A percentile compares a stretch with the other conserved stretches of the same genome.
Evolutionary conservation across 2,797 vertebrate genomes (phyloP).

Genomic region (Myripristis jacobus): DNA sequence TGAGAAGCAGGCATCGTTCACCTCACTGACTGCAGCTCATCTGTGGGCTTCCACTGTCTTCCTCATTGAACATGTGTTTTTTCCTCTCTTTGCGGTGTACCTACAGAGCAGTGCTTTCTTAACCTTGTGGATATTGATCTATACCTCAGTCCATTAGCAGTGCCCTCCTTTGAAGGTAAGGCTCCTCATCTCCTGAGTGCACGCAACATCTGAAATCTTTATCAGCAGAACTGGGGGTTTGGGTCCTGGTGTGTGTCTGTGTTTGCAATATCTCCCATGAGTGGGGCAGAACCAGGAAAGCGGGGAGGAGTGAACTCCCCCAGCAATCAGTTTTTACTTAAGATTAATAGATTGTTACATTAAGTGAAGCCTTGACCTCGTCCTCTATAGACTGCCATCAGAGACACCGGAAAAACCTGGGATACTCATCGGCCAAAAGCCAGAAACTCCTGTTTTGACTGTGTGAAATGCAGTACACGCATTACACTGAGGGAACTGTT

Average conservation of each 20-base stretch:
- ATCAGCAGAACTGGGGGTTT: conserved; percentile 67
- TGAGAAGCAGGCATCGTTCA: conserved; percentile 56
- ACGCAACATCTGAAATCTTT: conserved; percentile 84
- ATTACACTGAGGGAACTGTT: conserved; percentile 39
- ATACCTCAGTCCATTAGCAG: conserved; percentile 49
- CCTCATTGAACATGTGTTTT: conserved; percentile 73
- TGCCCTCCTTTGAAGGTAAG: conserved; percentile 61
- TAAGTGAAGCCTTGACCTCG: conserved; percentile 63
- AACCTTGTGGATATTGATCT: conserved; percentile 69
- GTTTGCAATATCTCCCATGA: conserved; percentile 66
- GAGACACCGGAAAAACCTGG: conserved; percentile 77
- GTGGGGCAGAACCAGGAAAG: conserved; percentile 72
- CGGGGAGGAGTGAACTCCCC: conserved; percentile 61
- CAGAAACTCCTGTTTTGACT: conserved; percentile 70
- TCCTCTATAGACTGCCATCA: conserved; percentile 54
- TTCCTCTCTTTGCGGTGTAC: conserved; percentile 38
- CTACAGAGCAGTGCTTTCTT: conserved; percentile 51
- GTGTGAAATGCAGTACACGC: conserved; percentile 60
- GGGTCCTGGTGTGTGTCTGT: conserved; percentile 49
- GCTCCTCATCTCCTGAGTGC: conserved; percentile 53
- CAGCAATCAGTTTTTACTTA: conserved; percentile 72
- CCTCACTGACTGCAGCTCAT: conserved; percentile 54
- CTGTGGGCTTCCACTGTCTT: conserved; percentile 48
- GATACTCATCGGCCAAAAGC: conserved; percentile 72
- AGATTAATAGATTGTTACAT: conserved; percentile 80